Base-by-base conservation (phyloP, 37 sponge, comb jelly and placozoan species). In the Axinella damicornis region DNA sequence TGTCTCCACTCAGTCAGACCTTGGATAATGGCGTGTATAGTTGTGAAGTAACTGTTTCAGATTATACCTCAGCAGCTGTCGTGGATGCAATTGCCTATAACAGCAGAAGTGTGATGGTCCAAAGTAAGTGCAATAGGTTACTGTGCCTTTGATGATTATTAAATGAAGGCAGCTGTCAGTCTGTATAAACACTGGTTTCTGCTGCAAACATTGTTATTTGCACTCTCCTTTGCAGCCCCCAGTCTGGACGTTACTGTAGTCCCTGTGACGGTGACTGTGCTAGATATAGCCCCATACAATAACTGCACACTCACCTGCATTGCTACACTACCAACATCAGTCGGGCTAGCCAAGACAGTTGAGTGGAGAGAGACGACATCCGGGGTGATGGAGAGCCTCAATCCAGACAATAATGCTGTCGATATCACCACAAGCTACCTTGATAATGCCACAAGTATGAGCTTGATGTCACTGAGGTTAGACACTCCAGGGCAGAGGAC, bases 261-360 rank as follows among this genome's bases (percentile, higher is more conserved):
- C 24, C 74, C 74, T 9, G n/a, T 56, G 13, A 53, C 74, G 15
- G 5, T 53, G 25, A 73, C 74, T 41, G 55, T 73, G 54, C 46
- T 73, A 27, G 74, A 73, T 27, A 56, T 73, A 53, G 9, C 74
- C 21, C 74, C 74, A 5, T 73, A 22, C 46, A 39, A 73, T 53
- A 39, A 21, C 6, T 28, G 41, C 54, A 28, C 25, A 73, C 5
- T 73, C 27, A 21, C 27, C 18, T 73, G 74, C 27, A 73, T 53
- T 52, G 56, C 53, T 4, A 73, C 74, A 28, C 54, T n/a, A 21
- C 74, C 74, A 73, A 22, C 41, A 53, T 24, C 55, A 18, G 74
- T 73, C 18, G 53, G 17, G 15, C 16, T 73, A 53, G 5, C 54
- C 18, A 73, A 38, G 9, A 73, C 28, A 53, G 53, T 73, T 41